Evolutionary conservation across 2,797 vertebrate species (phyloP), one percentile per base, ranked within the genome.

Genomic region (Sebastes iracundus): DNA sequence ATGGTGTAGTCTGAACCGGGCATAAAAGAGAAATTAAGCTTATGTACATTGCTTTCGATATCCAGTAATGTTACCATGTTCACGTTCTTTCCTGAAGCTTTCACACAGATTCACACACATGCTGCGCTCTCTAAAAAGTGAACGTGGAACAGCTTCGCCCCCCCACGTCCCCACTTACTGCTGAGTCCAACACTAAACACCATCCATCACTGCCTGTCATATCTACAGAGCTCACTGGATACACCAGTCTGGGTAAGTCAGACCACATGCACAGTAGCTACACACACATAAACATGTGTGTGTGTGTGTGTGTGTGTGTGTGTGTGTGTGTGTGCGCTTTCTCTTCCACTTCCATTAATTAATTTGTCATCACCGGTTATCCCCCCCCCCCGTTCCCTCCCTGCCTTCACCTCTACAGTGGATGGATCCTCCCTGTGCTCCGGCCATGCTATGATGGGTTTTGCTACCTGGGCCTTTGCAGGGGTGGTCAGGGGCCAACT

Each of bases 401-500:
- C 42, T 46, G 33, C 82, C 84, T 87, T 84, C 83, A 82, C 83
- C 80, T 83, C 69, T 35, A 55, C 88, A 75, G 87, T 73, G 76
- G 82, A 86, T 79, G 88, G 81, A 88, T 91, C 90, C 83, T 93
- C 83, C 69, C 60, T 25, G 75, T 70, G 66, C 83, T 73, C 73
- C 66, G 33, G 83, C 78, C 55, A 14, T 13, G 27, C 75, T 75
- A 35, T 64, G 74, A 58, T 13, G n/a, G 61, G 70, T 87, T 86
- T 76, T 68, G 74, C 86, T 94, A 95, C 93, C 93, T 94, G 90
- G 82, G 77, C 86, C 75, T 56, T 25, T 84, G 88, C 83, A 78
- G 83, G 94, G 94, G 95, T 91, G 87, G 89, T 93, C 80, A 59
- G 89, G 91, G 94, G 97, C 97, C 97, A 98, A 97, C 95, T 96